Base-by-base conservation (phyloP, 2,888 invertebrate genomes). In the Kuschelorhynchus macadamiae region DNA sequence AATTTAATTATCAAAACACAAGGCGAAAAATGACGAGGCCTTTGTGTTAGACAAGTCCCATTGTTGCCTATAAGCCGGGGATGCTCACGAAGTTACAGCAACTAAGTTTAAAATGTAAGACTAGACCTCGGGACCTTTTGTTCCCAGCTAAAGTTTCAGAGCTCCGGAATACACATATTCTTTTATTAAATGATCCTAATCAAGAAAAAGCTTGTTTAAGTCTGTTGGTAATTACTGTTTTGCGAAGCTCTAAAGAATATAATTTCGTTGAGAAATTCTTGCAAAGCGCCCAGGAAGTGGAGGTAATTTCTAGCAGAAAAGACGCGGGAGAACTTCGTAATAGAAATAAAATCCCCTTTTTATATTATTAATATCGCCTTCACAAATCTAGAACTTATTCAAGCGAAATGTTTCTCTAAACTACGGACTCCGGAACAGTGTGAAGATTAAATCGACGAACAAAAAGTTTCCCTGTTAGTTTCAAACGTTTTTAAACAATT, bases 101-200 rank as follows among this genome's bases (percentile, higher is more conserved):
- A 53, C 46, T 18, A 21, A 46, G 53, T 53, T 52, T 21, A 62
- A 61, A 61, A 46, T 46, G 56, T 49, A 36, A 56, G 57, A 64
- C 64, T 47, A 57, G 41, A 50, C 64, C 25, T 32, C 42, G 44
- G 33, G 30, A 49, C 64, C 49, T 55, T 64, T 64, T 56, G 56
- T 59, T 36, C 36, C 52, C 42, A 25, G 41, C 57, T 50, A 41
- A 57, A 57, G 64, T 57, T 62, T 62, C 52, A 65, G 59, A 42
- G 59, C 44, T 32, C 36, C 49, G 44, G 53, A 59, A 57, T 53
- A 47, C 60, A 60, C 49, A 66, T 66, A 60, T 46, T 55, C 47
- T 60, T 66, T 60, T 66, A 66, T 66, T 66, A 66, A 66, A 66
- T 46, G 44, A 59, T 66, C 59, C 60, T 59, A 66, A 50, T 44